phyloP scores from a whole-genome alignment of 2,797 vertebrate genomes.

The Taeniopygia guttata region DNA sequence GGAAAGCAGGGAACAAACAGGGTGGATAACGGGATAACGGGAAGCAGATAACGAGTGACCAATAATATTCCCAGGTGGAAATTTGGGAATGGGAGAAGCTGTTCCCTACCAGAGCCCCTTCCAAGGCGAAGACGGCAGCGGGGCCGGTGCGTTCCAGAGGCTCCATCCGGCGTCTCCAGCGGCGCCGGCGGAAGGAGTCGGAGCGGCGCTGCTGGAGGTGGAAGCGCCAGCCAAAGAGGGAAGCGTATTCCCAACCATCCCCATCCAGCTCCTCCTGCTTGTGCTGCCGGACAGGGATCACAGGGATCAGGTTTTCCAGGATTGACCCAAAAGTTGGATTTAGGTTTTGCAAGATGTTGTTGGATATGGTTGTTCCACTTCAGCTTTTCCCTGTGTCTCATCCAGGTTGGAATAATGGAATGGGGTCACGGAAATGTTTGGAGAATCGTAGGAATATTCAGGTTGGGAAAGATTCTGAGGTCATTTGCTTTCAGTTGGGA shows the following conservation, averaged over 20 bases:
- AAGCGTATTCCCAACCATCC: conserved; percentile 98
- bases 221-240: conserved; percentile 94
- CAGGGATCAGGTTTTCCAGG: not conserved
- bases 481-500: rapidly evolving
- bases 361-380: rapidly evolving
- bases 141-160: conserved; percentile 90
- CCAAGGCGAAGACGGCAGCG: conserved; percentile 91
- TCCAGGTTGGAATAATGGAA: rapidly evolving
- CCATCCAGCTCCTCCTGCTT: conserved; percentile 85
- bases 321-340: rapidly evolving
- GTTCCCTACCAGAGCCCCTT: conserved; percentile 88
- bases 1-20: not conserved
- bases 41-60: rapidly evolving
- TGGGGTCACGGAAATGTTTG: rapidly evolving
- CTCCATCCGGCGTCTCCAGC: conserved; percentile 94
- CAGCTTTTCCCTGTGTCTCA: rapidly evolving
- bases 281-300: conserved; percentile 67
- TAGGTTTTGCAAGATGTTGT: not conserved
- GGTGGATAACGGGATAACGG: no score
- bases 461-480: not conserved
- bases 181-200: conserved; percentile 87
- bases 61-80: rapidly evolving
- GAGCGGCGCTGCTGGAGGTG: conserved; percentile 89
- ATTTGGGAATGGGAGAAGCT: not conserved
- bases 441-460: rapidly evolving